Evolutionary conservation across 2,888 invertebrate genomes (phyloP).

Genomic region (Leptothorax acervorum): DNA sequence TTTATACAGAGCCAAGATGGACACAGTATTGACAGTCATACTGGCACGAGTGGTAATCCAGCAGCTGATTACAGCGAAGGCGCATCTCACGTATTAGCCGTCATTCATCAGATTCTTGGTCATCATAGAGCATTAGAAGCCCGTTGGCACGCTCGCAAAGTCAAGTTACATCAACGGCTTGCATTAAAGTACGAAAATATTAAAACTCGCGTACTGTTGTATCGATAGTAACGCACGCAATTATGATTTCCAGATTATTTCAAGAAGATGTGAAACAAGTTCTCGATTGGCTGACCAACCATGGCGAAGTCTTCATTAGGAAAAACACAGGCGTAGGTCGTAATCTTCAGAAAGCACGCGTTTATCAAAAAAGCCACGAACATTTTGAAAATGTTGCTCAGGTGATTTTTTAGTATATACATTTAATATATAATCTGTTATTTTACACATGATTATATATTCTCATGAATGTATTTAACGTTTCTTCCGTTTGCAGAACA

Average conservation of each 20-base stretch:
- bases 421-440: background rate
- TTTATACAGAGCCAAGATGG: conserved; percentile 82
- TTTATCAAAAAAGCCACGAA: conserved; percentile 99
- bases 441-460: background rate
- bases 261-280: conserved; percentile 99
- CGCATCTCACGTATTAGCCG: conserved; percentile 97
- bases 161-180: conserved; percentile 97
- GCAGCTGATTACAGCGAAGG: conserved; percentile 98
- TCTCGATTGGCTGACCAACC: conserved; percentile 98
- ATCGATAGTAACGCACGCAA: background rate
- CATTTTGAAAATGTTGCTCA: conserved; percentile 99
- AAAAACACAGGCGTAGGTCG: conserved; percentile 99
- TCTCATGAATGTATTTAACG: background rate
- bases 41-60: conserved; percentile 92
- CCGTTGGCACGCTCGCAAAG: conserved; percentile 97
- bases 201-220: background rate
- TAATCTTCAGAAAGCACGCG: conserved; percentile 97
- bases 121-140: conserved; percentile 97
- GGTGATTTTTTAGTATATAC: conserved; percentile 86
- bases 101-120: conserved; percentile 98
- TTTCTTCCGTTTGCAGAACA: conserved; percentile 90
- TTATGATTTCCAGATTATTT: conserved; percentile 88
- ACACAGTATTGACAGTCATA: conserved; percentile 87
- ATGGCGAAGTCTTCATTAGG: conserved; percentile 98
- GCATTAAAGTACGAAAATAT: conserved; percentile 88